Percentiles rank a stretch among this genome's conserved stretches.
These are phyloP conservation scores for Chondrilla cf. caribensis DNA, from an alignment of 37 sponge, comb jelly and placozoan genomes.

Conservation along the genomic window DNA sequence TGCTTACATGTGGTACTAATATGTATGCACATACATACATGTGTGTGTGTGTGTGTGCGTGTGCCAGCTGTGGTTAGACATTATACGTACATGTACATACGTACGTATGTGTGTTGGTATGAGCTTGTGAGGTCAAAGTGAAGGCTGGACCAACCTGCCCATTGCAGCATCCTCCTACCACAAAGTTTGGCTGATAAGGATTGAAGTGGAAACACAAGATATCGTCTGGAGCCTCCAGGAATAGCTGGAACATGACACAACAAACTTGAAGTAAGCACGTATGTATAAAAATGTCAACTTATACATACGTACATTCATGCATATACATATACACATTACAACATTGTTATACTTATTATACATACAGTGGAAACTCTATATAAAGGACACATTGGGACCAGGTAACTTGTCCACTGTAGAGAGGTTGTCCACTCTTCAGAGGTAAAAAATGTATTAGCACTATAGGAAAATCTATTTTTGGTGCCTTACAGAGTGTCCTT, in stretches of 20 bases:
- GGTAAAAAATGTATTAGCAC: too few species aligned
- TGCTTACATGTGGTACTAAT: neutral
- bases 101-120: too few species aligned
- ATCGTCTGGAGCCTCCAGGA: slow-evolving; percentile 96
- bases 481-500: too few species aligned
- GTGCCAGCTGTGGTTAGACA: too few species aligned
- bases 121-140: too few species aligned
- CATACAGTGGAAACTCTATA: too few species aligned
- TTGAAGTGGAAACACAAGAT: slow-evolving; percentile 88
- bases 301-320: neutral
- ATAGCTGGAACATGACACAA: slow-evolving; percentile 59
- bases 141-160: slow-evolving; percentile 91
- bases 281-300: neutral
- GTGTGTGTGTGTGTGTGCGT: too few species aligned
- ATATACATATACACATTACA: slow-evolving; percentile 1
- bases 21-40: slow-evolving; percentile 19
- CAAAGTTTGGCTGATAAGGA: slow-evolving; percentile 84
- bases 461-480: too few species aligned
- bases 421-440: too few species aligned
- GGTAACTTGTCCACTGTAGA: too few species aligned
- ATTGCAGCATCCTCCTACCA: slow-evolving; percentile 91
- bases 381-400: too few species aligned
- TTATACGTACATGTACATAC: too few species aligned
- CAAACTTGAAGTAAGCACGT: neutral
- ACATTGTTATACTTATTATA: neutral